Conservation (phyloP, 2,888 invertebrate species). For the Pachycephus smyrnensis region DNA sequence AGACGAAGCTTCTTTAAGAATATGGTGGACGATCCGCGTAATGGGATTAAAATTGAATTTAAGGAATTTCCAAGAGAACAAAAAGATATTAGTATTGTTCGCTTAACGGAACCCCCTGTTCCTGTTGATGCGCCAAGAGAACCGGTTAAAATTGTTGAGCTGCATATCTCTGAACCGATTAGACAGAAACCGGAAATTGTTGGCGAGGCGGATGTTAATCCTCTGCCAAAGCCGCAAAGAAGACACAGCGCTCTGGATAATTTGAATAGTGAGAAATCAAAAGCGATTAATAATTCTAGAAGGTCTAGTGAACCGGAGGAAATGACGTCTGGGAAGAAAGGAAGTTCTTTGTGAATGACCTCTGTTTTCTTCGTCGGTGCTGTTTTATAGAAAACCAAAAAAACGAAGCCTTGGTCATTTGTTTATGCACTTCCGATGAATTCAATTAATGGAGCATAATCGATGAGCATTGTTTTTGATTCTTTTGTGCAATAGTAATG, state of each 20-base stretch:
- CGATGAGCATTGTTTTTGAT: too few species aligned
- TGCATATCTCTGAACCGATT: conserved; percentile 70
- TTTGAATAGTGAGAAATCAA: background rate
- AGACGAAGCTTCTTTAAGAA: conserved; percentile 54
- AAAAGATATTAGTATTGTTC: conserved; percentile 54
- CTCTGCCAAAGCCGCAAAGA: conserved; percentile 71
- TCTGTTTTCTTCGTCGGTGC: too few species aligned
- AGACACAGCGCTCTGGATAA: conserved; percentile 61
- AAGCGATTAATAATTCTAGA: too few species aligned
- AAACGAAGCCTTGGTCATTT: too few species aligned
- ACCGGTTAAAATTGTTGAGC: conserved; percentile 66
- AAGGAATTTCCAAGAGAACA: conserved; percentile 55
- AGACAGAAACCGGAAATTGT: conserved; percentile 56
- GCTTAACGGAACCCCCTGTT: conserved; percentile 48
- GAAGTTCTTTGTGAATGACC: conserved; percentile 39
- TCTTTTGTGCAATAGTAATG: too few species aligned
- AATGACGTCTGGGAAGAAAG: conserved; percentile 27
- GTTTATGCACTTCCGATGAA: too few species aligned
- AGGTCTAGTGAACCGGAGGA: too few species aligned
- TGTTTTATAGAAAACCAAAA: too few species aligned
- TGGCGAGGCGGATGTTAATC: conserved; percentile 57
- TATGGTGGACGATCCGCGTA: conserved; percentile 41
- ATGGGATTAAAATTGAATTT: conserved; percentile 48
- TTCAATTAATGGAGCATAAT: too few species aligned
- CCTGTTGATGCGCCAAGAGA: conserved; percentile 41